These are phyloP conservation scores for Delichon dasypus DNA, from an alignment of 2,797 vertebrate species.

Conservation along the genomic window DNA sequence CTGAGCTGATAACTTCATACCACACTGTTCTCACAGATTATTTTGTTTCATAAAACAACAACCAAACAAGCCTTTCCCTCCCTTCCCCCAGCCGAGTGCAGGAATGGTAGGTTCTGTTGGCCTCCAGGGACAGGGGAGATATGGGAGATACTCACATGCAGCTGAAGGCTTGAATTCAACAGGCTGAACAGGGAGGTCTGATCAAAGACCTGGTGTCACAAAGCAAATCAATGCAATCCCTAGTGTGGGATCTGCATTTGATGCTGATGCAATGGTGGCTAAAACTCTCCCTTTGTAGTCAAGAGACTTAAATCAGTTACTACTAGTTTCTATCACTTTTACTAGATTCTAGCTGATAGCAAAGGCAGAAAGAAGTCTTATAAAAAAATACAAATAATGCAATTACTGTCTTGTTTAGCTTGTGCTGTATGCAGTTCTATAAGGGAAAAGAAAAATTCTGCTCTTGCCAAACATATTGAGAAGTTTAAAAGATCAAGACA, in stretches of 20 bases:
- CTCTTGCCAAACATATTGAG: neutral
- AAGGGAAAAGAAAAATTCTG: neutral
- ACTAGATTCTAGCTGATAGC: neutral
- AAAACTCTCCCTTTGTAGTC: neutral
- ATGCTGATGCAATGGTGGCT: neutral
- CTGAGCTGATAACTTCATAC: conserved; percentile 27
- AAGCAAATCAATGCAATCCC: neutral
- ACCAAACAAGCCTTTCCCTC: neutral
- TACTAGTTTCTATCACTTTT: neutral
- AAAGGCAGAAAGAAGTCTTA: neutral
- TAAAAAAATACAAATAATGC: neutral
- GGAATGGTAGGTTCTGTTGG: neutral
- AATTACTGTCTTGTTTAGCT: neutral
- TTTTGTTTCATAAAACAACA: conserved; percentile 32
- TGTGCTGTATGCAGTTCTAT: neutral
- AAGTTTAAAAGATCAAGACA: neutral
- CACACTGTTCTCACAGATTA: conserved; percentile 39
- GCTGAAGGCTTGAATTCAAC: neutral
- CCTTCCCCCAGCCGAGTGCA: neutral
- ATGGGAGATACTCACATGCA: neutral
- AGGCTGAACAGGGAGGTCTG: neutral
- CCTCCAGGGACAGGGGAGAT: neutral
- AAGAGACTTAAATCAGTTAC: neutral
- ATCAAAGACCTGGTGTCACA: neutral
- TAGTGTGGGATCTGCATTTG: neutral